Conservation (phyloP, 1,140 invertebrate genomes). For the Oscheius sp. region DNA sequence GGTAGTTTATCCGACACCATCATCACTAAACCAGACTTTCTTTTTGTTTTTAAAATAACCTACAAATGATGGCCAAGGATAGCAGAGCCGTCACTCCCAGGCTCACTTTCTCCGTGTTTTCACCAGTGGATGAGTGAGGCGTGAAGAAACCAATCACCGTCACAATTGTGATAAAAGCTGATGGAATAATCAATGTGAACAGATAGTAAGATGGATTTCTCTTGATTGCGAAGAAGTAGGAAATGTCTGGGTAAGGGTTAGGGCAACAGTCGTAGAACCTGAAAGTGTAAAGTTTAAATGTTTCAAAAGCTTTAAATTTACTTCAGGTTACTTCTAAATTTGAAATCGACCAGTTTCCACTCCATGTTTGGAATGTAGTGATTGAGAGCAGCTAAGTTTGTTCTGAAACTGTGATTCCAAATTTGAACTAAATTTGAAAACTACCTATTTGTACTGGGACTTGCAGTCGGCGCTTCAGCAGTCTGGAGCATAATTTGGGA, state of each 20-base stretch:
- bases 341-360: conserved; percentile 56
- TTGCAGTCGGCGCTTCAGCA: conserved; percentile 39
- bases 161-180: conserved; percentile 57
- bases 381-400: conserved; percentile 43
- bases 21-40: conserved; percentile 33
- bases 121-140: conserved; percentile 55
- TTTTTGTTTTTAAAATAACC: conserved; percentile 22
- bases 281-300: background rate
- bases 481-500: conserved; percentile 48
- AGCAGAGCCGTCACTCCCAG: conserved; percentile 44
- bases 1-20: conserved; percentile 49
- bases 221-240: conserved; percentile 58
- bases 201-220: conserved; percentile 58
- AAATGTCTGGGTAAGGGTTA: conserved; percentile 51
- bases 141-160: conserved; percentile 59
- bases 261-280: conserved; percentile 57
- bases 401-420: conserved; percentile 10
- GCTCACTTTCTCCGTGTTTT: conserved; percentile 57
- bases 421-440: background rate
- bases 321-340: conserved; percentile 51
- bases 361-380: conserved; percentile 60
- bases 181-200: conserved; percentile 58
- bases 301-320: background rate
- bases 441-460: conserved; percentile 33
- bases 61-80: conserved; percentile 47